phyloP scores from a whole-genome alignment of 1,140 invertebrate genomes.

The fruit fly (Drosophila melanogaster) region DNA sequence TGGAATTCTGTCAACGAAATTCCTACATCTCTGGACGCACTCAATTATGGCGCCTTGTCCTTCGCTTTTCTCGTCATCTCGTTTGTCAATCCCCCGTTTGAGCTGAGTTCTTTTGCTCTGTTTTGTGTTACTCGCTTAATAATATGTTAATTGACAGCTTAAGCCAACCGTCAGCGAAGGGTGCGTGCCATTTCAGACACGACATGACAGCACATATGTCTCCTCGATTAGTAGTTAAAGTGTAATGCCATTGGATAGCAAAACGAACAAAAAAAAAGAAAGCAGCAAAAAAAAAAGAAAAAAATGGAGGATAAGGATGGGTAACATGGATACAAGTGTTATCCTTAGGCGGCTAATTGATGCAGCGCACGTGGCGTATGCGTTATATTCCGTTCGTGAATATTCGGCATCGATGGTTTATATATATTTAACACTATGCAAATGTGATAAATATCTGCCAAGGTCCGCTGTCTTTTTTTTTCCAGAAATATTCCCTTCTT shows the following conservation, averaged over 20 bases:
- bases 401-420: conserved; percentile 26
- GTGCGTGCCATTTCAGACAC: conserved; percentile 35
- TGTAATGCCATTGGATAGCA: conserved; percentile 4
- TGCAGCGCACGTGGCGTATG: conserved; percentile 39
- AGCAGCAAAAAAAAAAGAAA: too few species aligned
- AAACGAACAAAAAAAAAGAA: neutral
- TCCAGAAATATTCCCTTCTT: neutral
- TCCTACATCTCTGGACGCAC: neutral
- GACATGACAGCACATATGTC: conserved; percentile 56
- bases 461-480: conserved; percentile 13
- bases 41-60: conserved; percentile 27
- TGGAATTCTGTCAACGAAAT: neutral
- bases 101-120: neutral
- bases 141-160: conserved; percentile 64
- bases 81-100: conserved; percentile 23
- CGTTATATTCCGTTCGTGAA: conserved; percentile 9
- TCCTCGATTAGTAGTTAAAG: conserved; percentile 38
- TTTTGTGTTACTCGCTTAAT: conserved; percentile 36
- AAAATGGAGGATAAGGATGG: neutral
- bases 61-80: conserved; percentile 20
- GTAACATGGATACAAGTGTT: conserved; percentile 2
- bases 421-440: conserved; percentile 41
- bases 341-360: conserved; percentile 26
- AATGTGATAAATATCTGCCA: conserved; percentile 30
- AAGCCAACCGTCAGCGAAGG: conserved; percentile 49